Evolutionary conservation across 2,113 vertebrate genomes (phyloP).

Genomic region (Syngnathus floridae): DNA sequence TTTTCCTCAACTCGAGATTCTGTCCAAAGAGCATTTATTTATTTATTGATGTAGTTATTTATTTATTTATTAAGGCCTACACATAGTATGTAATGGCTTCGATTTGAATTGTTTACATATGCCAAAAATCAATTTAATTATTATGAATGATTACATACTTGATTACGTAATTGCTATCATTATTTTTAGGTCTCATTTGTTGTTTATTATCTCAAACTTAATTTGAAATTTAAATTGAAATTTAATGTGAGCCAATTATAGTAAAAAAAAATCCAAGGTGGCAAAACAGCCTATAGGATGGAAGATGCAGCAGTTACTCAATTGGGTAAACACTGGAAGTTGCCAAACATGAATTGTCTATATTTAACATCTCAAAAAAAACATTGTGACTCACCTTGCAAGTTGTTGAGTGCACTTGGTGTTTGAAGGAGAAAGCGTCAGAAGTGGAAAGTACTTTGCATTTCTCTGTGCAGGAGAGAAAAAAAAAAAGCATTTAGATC

Average conservation of each 20-base stretch:
- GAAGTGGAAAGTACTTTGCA: constrained; percentile 43
- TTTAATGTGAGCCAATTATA: too few species aligned
- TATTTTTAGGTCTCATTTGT: too few species aligned
- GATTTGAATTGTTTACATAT: neutral
- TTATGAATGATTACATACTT: too few species aligned
- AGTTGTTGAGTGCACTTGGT: constrained; percentile 47
- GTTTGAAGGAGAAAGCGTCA: constrained; percentile 49
- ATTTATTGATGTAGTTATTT: too few species aligned
- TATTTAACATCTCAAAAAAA: constrained; percentile 7
- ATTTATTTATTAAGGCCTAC: neutral
- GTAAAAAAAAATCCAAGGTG: too few species aligned
- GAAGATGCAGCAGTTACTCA: neutral
- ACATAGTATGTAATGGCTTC: too few species aligned
- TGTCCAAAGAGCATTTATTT: neutral
- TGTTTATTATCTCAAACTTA: too few species aligned
- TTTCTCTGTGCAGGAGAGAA: constrained; percentile 33
- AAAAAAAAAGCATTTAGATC: constrained; percentile 16
- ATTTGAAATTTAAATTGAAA: too few species aligned
- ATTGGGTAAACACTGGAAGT: neutral
- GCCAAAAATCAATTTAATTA: neutral
- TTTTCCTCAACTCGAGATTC: neutral
- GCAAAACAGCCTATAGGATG: too few species aligned
- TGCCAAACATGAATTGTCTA: neutral
- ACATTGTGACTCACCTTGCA: constrained; percentile 49
- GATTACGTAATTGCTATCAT: too few species aligned